phyloP scores from a whole-genome alignment of 1,140 invertebrate genomes.

The Drosophila athabasca region DNA sequence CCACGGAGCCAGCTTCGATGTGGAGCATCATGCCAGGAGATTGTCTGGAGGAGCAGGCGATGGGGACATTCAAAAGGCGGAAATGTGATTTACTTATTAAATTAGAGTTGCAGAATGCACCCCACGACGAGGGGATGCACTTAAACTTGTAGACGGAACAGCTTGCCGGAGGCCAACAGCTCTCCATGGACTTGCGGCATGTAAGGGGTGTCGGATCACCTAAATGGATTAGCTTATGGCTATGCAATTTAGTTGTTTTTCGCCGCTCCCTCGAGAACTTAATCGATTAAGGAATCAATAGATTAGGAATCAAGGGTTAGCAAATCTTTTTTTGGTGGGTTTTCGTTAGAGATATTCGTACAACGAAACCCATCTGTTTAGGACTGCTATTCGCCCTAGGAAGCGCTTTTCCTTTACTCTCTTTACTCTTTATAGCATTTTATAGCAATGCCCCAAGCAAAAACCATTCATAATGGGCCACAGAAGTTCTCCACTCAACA shows the following conservation, averaged over 20 bases:
- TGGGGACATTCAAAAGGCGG: conserved; percentile 61
- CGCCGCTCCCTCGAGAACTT: background rate
- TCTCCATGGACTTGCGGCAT: background rate
- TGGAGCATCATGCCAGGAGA: too few species aligned
- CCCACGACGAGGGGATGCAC: conserved; percentile 18
- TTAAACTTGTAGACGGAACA: conserved; percentile 32
- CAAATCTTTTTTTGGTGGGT: too few species aligned
- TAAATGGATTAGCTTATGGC: conserved; percentile 47
- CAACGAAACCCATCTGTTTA: too few species aligned
- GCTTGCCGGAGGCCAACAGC: conserved; percentile 14
- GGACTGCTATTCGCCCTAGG: too few species aligned
- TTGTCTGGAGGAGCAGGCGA: background rate
- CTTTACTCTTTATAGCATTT: too few species aligned
- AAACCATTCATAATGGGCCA: too few species aligned
- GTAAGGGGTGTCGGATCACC: background rate
- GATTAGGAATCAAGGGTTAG: too few species aligned
- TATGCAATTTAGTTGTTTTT: conserved; percentile 42
- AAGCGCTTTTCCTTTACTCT: too few species aligned
- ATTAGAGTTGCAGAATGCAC: conserved; percentile 57
- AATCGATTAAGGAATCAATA: too few species aligned
- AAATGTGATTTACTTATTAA: conserved; percentile 79
- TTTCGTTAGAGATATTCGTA: too few species aligned
- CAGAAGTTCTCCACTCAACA: too few species aligned
- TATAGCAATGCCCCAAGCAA: too few species aligned
- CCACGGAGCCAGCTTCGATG: background rate